Base-by-base conservation (phyloP, 2,888 invertebrate genomes). In the Tenthredo mesomela region DNA sequence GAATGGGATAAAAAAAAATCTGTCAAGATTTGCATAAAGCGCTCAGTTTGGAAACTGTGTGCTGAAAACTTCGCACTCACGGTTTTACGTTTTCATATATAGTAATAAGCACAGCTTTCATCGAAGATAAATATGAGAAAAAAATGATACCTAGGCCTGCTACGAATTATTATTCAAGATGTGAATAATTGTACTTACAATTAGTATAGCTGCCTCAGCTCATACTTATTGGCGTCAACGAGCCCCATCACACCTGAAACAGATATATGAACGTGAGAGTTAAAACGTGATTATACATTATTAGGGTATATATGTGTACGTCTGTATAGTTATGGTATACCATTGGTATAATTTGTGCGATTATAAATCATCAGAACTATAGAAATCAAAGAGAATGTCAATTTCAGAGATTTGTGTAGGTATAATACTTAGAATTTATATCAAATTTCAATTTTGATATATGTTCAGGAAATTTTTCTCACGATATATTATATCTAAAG, bases 191-290 rank as follows among this genome's bases (percentile, higher is more conserved):
- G 61, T 90, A 93, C 93, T 93, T 86, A 93, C 93, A 90, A 90
- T 93, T 92, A 92, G 89, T 93, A 89, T 89, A 90, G 90, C 88
- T 90, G 89, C 89, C 91, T 92, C 92, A 92, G 89, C 92, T 93
- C 93, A 92, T 93, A 91, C 91, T 92, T 90, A 87, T 89, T 89
- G 89, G 88, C 90, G 89, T 90, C 89, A 88, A 89, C 89, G 88
- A 88, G 87, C 90, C 90, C 89, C 93, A 92, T 92, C 89, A 90
- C 91, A 92, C 89, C 93, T 92, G 91, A 25, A 93, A 92, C 89
- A 91, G 54, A 89, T 86, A 89, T 86, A 87, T 87, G 85, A 87
- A 85, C 25, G 82, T 50, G 85, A 87, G 84, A 85, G 65, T 82
- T 85, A 67, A 78, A 33, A 65, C 33, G 83, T 61, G n/a, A 50